These are phyloP conservation scores for Melanotaenia trifasciata DNA, from an alignment of 2,797 vertebrate species.

Conservation along the genomic window DNA sequence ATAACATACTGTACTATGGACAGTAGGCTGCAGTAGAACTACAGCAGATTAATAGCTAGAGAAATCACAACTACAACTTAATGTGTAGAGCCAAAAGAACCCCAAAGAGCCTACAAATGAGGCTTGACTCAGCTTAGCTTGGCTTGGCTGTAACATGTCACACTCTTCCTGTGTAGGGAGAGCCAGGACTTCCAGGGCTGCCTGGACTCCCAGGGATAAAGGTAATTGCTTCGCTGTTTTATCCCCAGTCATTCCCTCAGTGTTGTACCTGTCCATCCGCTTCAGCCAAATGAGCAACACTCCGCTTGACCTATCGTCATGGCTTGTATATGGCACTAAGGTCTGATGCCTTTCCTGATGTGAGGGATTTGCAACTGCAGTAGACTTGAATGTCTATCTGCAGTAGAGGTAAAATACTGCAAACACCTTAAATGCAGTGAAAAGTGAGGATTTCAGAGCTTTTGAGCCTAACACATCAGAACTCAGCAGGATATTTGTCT, in stretches of 20 bases:
- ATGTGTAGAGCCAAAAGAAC: constrained; percentile 34
- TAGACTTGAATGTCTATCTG: constrained; percentile 15
- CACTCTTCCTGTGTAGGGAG: constrained; percentile 98
- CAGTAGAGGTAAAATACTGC: constrained; percentile 9
- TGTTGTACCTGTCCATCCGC: constrained; percentile 65
- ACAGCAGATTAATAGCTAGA: constrained; percentile 42
- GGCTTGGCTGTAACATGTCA: constrained; percentile 90
- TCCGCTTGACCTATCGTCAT: constrained; percentile 19
- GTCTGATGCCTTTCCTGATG: constrained; percentile 31
- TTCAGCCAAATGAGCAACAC: constrained; percentile 34
- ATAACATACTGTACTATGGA: constrained; percentile 23
- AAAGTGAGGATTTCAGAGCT: constrained; percentile 26
- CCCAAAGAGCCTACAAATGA: constrained; percentile 57
- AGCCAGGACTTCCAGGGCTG: constrained; percentile 99
- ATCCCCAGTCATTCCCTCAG: constrained; percentile 57
- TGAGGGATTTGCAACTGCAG: constrained; percentile 27
- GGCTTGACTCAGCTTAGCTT: constrained; percentile 76
- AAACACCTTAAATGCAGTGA: constrained; percentile 14
- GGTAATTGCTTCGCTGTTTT: constrained; percentile 90
- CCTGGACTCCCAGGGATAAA: constrained; percentile 99
- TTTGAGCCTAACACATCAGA: constrained; percentile 39
- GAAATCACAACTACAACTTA: constrained; percentile 39
- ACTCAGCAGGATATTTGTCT: constrained; percentile 38
- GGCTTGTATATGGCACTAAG: constrained; percentile 22
- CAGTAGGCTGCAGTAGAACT: constrained; percentile 35